Evolutionary conservation across 2,888 invertebrate species (phyloP).

Genomic region (Cyrtodaria siliqua): DNA sequence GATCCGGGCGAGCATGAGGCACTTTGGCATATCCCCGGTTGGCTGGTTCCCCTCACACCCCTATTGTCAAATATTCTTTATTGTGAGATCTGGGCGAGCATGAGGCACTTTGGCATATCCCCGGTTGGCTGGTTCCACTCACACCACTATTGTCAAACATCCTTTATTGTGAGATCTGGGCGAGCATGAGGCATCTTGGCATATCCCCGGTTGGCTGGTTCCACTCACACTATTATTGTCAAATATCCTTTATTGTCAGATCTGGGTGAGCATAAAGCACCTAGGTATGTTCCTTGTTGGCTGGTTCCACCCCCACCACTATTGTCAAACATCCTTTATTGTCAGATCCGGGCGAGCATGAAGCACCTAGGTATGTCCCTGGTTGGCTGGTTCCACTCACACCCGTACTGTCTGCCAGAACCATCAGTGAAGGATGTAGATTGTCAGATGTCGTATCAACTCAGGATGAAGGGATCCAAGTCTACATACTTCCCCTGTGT

Average conservation of each 20-base stretch:
- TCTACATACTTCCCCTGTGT: conserved; percentile 97
- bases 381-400: conserved; percentile 98
- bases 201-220: conserved; percentile 97
- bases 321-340: conserved; percentile 89
- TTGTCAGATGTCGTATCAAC: conserved; percentile 97
- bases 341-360: conserved; percentile 92
- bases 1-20: neutral
- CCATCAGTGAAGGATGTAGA: conserved; percentile 94
- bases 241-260: conserved; percentile 87
- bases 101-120: conserved; percentile 91
- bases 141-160: conserved; percentile 91
- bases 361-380: conserved; percentile 91
- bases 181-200: conserved; percentile 91
- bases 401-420: conserved; percentile 93
- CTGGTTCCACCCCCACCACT: conserved; percentile 96
- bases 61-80: too few relatives aligned
- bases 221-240: conserved; percentile 93
- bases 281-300: conserved; percentile 93
- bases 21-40: too few relatives aligned
- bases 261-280: conserved; percentile 93
- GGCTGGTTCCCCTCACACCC: too few relatives aligned
- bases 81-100: conserved; percentile 93
- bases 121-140: conserved; percentile 98
- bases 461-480: conserved; percentile 96
- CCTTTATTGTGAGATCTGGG: too few relatives aligned